Evolutionary conservation across 92 coral and sea anemone species (phyloP).

Genomic region (Ricordea florida): DNA sequence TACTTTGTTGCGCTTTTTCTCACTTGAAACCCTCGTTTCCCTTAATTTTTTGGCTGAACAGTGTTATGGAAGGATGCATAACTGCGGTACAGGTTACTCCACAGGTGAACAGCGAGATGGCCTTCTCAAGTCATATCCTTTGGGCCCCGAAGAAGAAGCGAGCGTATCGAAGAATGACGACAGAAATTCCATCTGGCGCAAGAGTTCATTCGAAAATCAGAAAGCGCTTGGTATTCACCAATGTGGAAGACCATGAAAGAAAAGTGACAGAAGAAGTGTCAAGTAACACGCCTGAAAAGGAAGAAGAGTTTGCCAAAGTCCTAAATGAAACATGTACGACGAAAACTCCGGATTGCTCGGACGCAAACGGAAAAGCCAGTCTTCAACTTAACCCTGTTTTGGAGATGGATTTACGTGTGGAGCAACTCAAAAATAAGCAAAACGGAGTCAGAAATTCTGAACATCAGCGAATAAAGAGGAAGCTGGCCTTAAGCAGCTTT

Average conservation of each 20-base stretch:
- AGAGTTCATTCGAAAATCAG: constrained; percentile 61
- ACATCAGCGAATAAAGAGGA: constrained; percentile 54
- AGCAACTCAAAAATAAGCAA: background rate
- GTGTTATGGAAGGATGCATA: constrained; percentile 21
- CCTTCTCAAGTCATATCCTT: constrained; percentile 40
- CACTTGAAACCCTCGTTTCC: no score
- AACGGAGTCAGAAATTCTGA: constrained; percentile 17
- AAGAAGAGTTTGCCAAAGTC: background rate
- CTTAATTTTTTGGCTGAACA: no score
- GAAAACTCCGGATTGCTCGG: constrained; percentile 17
- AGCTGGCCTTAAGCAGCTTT: constrained; percentile 65
- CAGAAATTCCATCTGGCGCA: constrained; percentile 39
- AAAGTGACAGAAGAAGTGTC: constrained; percentile 12
- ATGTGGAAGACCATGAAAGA: constrained; percentile 47
- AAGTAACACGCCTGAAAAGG: background rate
- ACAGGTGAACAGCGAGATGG: constrained; percentile 37
- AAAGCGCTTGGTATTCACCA: constrained; percentile 59
- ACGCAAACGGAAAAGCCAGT: constrained; percentile 2
- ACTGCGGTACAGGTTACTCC: constrained; percentile 60
- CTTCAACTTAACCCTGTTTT: background rate
- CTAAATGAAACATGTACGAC: background rate
- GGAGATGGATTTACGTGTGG: constrained; percentile 4
- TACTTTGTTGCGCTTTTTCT: no score
- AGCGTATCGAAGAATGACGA: constrained; percentile 32
- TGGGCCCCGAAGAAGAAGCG: constrained; percentile 83